These are phyloP conservation scores for Sminthopsis crassicaudata DNA, from an alignment of 2,113 vertebrate genomes.

Conservation along the genomic window DNA sequence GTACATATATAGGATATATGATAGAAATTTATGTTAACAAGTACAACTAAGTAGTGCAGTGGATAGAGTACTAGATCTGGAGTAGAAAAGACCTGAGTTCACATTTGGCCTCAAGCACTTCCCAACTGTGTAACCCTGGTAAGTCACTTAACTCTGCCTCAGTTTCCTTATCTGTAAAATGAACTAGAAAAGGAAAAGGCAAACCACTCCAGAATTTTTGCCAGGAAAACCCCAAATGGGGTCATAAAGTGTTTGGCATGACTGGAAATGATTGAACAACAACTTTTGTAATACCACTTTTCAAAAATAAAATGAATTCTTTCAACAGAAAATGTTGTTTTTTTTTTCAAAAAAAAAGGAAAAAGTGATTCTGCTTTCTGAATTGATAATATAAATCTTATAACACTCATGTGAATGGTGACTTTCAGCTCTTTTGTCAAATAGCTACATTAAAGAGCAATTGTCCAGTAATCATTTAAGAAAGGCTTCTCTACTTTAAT, in stretches of 20 bases:
- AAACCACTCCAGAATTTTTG: not conserved
- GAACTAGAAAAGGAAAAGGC: not conserved
- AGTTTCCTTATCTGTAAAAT: not conserved
- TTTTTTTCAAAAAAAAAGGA: conserved; percentile 25
- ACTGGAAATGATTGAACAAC: not conserved
- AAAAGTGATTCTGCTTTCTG: not conserved
- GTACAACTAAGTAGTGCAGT: not conserved
- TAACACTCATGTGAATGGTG: conserved; percentile 22
- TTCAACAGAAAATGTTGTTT: not conserved
- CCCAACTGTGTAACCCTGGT: not conserved
- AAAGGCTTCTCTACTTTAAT: conserved; percentile 30
- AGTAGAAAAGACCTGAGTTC: not conserved
- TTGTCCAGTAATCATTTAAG: conserved; percentile 28
- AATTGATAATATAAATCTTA: conserved; percentile 41
- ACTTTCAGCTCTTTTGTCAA: conserved; percentile 40
- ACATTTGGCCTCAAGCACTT: not conserved
- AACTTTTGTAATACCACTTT: not conserved
- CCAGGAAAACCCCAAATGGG: not conserved
- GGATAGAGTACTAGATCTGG: not conserved
- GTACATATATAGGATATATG: not conserved
- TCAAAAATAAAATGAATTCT: not conserved
- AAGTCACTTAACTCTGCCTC: not conserved
- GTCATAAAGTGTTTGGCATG: not conserved
- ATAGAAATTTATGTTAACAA: not conserved
- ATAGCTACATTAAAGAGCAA: conserved; percentile 48